A percentile compares a stretch with the other conserved stretches of the same genome.
These are phyloP conservation scores for Taenaris catops DNA, from an alignment of 2,888 invertebrate species.

Conservation along the genomic window DNA sequence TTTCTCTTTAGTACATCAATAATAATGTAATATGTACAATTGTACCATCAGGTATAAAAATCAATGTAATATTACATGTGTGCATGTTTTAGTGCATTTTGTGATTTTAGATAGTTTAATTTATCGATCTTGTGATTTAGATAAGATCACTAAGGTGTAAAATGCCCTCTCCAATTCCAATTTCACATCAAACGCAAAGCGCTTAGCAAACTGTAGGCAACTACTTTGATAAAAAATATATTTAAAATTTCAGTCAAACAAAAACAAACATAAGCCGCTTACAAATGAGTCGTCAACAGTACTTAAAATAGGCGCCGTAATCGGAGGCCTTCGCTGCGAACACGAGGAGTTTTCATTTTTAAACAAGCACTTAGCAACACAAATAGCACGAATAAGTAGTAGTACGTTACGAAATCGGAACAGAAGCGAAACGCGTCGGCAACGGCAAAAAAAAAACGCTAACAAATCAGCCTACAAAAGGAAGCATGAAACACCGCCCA, in stretches of 20 bases:
- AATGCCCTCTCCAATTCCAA: too few species aligned
- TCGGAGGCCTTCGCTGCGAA: constrained; percentile 13
- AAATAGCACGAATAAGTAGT: constrained; percentile 22
- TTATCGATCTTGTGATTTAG: constrained; percentile 79
- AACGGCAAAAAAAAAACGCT: constrained; percentile 32
- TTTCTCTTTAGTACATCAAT: constrained; percentile 50
- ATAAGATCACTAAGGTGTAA: constrained; percentile 43
- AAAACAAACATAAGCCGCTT: constrained; percentile 6
- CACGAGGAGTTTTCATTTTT: constrained; percentile 23
- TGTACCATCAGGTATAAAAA: constrained; percentile 71
- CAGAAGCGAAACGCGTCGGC: constrained; percentile 24
- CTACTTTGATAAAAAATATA: too few species aligned
- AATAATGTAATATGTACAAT: constrained; percentile 58
- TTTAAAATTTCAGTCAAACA: too few species aligned
- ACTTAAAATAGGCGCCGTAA: constrained; percentile 11
- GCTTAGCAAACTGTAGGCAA: too few species aligned
- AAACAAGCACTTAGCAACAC: constrained; percentile 22
- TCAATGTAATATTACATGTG: constrained; percentile 68
- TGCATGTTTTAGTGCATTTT: constrained; percentile 81
- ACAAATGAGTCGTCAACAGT: constrained; percentile 15
- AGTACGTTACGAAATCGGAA: constrained; percentile 22
- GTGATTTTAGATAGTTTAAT: constrained; percentile 79
- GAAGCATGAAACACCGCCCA: constrained; percentile 58
- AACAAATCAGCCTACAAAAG: constrained; percentile 63
- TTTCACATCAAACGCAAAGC: too few species aligned